A percentile compares a stretch with the other conserved stretches of the same genome.
These are phyloP conservation scores for Athalia circularis DNA, from an alignment of 2,888 invertebrate species.

Conservation along the genomic window DNA sequence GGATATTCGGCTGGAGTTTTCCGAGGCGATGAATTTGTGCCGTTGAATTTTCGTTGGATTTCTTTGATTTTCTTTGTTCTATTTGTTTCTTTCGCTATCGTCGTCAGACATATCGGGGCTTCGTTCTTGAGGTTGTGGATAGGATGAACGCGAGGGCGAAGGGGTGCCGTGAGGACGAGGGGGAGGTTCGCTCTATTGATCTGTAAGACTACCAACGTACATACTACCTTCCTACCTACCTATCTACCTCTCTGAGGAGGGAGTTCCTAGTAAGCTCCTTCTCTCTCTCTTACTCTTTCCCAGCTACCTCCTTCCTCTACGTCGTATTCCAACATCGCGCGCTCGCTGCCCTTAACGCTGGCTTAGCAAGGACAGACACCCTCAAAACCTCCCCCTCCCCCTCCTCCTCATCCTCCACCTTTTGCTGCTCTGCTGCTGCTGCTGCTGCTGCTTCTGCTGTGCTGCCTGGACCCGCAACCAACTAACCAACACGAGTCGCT, in stretches of 20 bases:
- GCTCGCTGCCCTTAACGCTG: conserved; percentile 69
- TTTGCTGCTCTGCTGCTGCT: too few species aligned
- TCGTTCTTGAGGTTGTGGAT: conserved; percentile 71
- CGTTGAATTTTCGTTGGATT: too few species aligned
- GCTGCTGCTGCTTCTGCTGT: conserved; percentile 49
- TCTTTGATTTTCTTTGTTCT: neutral
- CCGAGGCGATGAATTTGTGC: neutral
- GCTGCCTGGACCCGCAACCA: conserved; percentile 60
- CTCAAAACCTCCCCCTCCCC: conserved; percentile 53
- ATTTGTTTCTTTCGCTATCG: neutral
- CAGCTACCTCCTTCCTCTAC: conserved; percentile 53
- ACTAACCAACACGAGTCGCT: conserved; percentile 66
- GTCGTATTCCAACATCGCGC: neutral
- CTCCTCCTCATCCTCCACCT: conserved; percentile 47
- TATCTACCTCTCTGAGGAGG: conserved; percentile 52
- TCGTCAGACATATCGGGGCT: conserved; percentile 72
- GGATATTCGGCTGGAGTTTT: neutral
- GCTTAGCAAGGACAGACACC: conserved; percentile 66
- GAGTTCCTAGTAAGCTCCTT: conserved; percentile 45
- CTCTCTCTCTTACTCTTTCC: conserved; percentile 48
- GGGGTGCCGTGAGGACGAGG: conserved; percentile 52
- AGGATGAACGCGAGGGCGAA: conserved; percentile 61
- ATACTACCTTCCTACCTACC: conserved; percentile 57
- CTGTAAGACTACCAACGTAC: conserved; percentile 73
- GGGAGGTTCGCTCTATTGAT: conserved; percentile 75